A percentile compares a stretch with the other conserved stretches of the same genome.
phyloP scores from a whole-genome alignment of 2,888 invertebrate species.

The Halocaridina rubra region DNA sequence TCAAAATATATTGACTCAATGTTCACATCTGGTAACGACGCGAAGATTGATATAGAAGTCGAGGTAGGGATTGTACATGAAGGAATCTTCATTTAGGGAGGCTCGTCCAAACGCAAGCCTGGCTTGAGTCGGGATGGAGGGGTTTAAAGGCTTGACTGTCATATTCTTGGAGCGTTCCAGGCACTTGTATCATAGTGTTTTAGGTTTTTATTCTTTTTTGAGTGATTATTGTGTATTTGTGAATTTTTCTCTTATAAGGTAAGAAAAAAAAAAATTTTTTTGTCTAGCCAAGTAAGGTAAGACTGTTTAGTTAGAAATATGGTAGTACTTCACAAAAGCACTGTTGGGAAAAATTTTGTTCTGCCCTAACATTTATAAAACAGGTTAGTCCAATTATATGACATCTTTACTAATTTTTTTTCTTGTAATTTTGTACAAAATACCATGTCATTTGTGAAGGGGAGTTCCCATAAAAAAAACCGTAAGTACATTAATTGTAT shows the following conservation, averaged over 20 bases:
- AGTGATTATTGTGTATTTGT: constrained; percentile 56
- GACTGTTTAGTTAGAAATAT: constrained; percentile 55
- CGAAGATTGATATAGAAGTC: neutral
- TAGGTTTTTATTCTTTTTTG: constrained; percentile 53
- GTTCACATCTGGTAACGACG: too few relatives aligned
- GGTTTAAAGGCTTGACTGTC: constrained; percentile 42
- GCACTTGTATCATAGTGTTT: constrained; percentile 59
- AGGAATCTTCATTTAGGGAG: neutral
- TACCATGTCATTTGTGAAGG: constrained; percentile 46
- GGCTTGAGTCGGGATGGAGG: constrained; percentile 40
- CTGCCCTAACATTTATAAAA: constrained; percentile 43
- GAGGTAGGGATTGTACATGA: neutral
- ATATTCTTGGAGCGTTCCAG: constrained; percentile 46
- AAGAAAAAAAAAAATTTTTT: too few relatives aligned
- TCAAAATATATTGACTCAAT: too few relatives aligned
- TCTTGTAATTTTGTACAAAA: constrained; percentile 54
- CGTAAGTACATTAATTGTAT: constrained; percentile 57
- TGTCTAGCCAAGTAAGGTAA: constrained; percentile 57
- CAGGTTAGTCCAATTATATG: constrained; percentile 57
- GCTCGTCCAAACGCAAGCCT: constrained; percentile 1
- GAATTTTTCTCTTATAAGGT: constrained; percentile 52
- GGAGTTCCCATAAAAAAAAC: constrained; percentile 48
- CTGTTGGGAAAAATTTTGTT: constrained; percentile 52
- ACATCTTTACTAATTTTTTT: neutral
- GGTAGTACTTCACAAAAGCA: constrained; percentile 54